phyloP scores from a whole-genome alignment of 1,140 invertebrate genomes.

The Adoxophyes honmai region DNA sequence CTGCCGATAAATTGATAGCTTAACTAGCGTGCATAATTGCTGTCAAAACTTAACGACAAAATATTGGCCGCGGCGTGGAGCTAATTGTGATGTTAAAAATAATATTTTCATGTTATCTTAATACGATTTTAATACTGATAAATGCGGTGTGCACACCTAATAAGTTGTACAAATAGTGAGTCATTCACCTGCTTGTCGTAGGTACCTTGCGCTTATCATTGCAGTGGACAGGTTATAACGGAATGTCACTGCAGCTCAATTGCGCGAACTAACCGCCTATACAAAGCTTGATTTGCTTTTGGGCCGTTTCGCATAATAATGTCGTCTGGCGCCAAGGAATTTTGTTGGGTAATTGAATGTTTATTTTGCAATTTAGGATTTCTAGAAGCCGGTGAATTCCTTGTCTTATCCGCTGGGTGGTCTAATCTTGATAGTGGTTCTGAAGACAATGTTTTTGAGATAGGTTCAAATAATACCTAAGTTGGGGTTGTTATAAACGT shows the following conservation, averaged over 20 bases:
- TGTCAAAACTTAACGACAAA: neutral
- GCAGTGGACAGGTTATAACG: conserved; percentile 8
- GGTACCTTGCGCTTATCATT: conserved; percentile 7
- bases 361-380: neutral
- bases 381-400: no score
- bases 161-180: conserved; percentile 36
- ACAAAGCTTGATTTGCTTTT: conserved; percentile 11
- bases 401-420: no score
- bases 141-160: conserved; percentile 25
- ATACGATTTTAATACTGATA: conserved; percentile 46
- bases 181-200: conserved; percentile 46
- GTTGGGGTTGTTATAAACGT: no score
- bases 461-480: no score
- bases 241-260: conserved; percentile 13
- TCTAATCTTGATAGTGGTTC: no score
- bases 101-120: conserved; percentile 28
- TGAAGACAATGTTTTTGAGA: no score
- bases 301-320: conserved; percentile 12
- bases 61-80: neutral
- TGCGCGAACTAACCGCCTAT: neutral
- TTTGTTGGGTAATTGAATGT: conserved; percentile 8
- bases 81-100: neutral
- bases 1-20: conserved; percentile 1
- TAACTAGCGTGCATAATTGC: neutral
- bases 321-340: conserved; percentile 5